Conservation (phyloP, 2,113 vertebrate species). For the Trachemys scripta region DNA sequence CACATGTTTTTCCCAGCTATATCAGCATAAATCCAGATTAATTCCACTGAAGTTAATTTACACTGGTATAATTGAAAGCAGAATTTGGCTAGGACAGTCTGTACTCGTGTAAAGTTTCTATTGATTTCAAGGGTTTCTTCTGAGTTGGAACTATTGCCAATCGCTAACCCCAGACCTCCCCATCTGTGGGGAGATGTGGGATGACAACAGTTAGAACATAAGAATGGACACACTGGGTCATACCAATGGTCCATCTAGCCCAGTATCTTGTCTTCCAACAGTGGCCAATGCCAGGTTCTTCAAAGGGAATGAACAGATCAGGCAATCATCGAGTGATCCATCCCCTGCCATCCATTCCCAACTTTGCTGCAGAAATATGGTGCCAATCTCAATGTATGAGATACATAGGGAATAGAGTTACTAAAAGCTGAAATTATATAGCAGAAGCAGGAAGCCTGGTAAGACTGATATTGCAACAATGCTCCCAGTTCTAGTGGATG, state of each 20-base stretch:
- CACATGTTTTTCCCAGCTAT: background rate
- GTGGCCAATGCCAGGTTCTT: background rate
- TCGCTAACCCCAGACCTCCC: background rate
- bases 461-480: too few relatives aligned
- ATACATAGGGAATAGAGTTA: conserved; percentile 11
- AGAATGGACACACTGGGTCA: background rate
- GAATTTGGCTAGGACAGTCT: background rate
- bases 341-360: too few relatives aligned
- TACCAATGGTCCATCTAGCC: background rate
- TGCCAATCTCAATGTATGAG: background rate
- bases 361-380: background rate
- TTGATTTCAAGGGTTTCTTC: background rate
- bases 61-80: background rate
- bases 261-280: background rate
- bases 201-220: background rate
- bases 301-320: background rate
- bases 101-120: background rate
- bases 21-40: conserved; percentile 3
- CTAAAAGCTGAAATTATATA: conserved; percentile 14
- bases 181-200: background rate
- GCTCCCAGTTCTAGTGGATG: too few relatives aligned
- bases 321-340: background rate
- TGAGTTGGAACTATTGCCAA: background rate
- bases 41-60: background rate
- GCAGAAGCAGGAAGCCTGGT: background rate